A percentile compares a stretch with the other conserved stretches of the same genome.
phyloP scores from a whole-genome alignment of 2,888 invertebrate genomes.

The Leptogaster cylindrica region DNA sequence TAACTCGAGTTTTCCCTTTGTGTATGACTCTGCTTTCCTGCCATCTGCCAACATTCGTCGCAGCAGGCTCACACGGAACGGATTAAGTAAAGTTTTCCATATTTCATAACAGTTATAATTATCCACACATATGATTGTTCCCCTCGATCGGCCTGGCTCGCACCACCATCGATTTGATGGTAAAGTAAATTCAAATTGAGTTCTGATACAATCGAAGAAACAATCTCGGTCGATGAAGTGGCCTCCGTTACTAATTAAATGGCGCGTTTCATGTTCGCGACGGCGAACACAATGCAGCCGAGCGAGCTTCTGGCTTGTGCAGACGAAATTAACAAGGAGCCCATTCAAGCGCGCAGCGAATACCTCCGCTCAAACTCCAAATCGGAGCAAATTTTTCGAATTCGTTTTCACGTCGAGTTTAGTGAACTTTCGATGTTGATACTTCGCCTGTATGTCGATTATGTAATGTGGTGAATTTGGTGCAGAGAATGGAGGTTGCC shows the following conservation, averaged over 20 bases:
- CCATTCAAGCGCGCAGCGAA: not conserved
- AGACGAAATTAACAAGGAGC: not conserved
- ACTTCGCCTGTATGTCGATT: not conserved
- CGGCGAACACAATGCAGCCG: not conserved
- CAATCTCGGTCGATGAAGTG: not conserved
- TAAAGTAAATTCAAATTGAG: constrained; percentile 12
- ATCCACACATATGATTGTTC: not conserved
- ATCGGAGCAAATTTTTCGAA: constrained; percentile 11
- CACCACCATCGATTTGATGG: not conserved
- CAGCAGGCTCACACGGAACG: constrained; percentile 24
- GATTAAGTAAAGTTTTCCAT: constrained; percentile 28
- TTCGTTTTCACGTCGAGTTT: not conserved
- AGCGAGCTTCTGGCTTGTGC: not conserved
- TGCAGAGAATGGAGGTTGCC: not conserved
- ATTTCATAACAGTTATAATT: constrained; percentile 35
- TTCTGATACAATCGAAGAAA: not conserved
- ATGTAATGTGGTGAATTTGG: constrained; percentile 1
- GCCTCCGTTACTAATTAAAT: not conserved
- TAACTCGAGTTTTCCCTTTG: not conserved
- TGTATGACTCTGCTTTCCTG: constrained; percentile 1
- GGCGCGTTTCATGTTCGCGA: not conserved
- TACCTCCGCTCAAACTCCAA: not conserved
- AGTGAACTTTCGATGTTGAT: not conserved
- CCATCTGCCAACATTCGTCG: constrained; percentile 11
- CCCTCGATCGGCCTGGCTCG: not conserved